Evolutionary conservation across 2,113 vertebrate species (phyloP).

Genomic region (Ifrita kowaldi): DNA sequence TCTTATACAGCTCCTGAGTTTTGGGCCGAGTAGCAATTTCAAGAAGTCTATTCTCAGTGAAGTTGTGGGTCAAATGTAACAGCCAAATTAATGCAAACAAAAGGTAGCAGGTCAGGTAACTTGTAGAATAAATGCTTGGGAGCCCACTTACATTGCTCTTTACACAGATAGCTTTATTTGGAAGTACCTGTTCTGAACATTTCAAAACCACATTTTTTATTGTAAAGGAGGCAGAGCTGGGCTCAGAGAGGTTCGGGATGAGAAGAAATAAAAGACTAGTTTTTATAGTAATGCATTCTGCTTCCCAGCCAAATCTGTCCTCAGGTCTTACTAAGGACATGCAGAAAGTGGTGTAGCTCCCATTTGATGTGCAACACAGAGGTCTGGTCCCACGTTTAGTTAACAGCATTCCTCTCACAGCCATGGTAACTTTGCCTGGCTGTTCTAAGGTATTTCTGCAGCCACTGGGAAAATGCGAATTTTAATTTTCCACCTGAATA

Average conservation of each 20-base stretch:
- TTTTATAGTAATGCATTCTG: background rate
- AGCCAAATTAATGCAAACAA: background rate
- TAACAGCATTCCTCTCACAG: background rate
- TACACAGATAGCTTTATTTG: background rate
- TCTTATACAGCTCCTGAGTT: background rate
- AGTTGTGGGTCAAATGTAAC: background rate
- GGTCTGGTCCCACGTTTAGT: background rate
- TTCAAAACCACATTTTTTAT: background rate
- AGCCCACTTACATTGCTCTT: background rate
- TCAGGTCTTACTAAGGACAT: background rate
- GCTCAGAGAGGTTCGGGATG: background rate
- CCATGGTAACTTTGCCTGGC: background rate
- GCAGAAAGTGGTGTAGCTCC: background rate
- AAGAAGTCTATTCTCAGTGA: background rate
- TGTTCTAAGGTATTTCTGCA: slow-evolving; percentile 1
- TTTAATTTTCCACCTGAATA: background rate
- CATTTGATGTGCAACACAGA: background rate
- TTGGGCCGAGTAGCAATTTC: background rate
- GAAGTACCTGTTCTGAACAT: background rate
- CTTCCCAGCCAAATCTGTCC: background rate
- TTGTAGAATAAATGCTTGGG: background rate
- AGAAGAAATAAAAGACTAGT: background rate
- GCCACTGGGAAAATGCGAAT: background rate
- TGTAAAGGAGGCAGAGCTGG: background rate
- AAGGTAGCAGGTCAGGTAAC: background rate